These are phyloP conservation scores for Muscina levida DNA, from an alignment of 2,888 invertebrate species.

Conservation along the genomic window DNA sequence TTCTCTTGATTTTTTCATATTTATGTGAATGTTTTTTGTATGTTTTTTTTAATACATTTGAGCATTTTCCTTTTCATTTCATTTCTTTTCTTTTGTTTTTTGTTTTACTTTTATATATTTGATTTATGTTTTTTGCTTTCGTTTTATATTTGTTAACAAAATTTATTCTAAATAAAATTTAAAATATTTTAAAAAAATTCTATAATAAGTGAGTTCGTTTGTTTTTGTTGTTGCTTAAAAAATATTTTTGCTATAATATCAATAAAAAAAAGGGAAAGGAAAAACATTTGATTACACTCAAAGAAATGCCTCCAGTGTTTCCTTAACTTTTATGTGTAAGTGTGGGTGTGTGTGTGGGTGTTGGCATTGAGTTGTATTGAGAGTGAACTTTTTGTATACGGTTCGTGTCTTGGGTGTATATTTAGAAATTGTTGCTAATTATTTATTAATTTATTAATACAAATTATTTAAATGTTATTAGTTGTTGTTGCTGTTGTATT, in stretches of 20 bases:
- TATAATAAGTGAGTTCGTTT: constrained; percentile 55
- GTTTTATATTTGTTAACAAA: constrained; percentile 54
- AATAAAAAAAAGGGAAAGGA: constrained; percentile 10
- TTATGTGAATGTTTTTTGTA: constrained; percentile 49
- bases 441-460: constrained; percentile 14
- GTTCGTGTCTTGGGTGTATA: constrained; percentile 9
- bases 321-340: constrained; percentile 33
- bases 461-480: constrained; percentile 11
- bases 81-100: background rate
- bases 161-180: constrained; percentile 66
- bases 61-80: constrained; percentile 48
- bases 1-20: constrained; percentile 39
- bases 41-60: constrained; percentile 54
- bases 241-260: constrained; percentile 28
- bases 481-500: too few relatives aligned
- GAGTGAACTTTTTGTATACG: constrained; percentile 36
- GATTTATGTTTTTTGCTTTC: background rate
- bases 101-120: background rate
- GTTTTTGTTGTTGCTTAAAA: constrained; percentile 3
- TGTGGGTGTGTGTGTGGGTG: constrained; percentile 48
- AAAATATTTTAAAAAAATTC: constrained; percentile 61
- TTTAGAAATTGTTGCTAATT: constrained; percentile 28
- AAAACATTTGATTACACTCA: constrained; percentile 36
- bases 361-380: too few relatives aligned
- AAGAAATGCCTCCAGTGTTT: constrained; percentile 31